A percentile compares a stretch with the other conserved stretches of the same genome.
Evolutionary conservation across 2,113 vertebrate genomes (phyloP).

Genomic region (Ctenomys sociabilis): DNA sequence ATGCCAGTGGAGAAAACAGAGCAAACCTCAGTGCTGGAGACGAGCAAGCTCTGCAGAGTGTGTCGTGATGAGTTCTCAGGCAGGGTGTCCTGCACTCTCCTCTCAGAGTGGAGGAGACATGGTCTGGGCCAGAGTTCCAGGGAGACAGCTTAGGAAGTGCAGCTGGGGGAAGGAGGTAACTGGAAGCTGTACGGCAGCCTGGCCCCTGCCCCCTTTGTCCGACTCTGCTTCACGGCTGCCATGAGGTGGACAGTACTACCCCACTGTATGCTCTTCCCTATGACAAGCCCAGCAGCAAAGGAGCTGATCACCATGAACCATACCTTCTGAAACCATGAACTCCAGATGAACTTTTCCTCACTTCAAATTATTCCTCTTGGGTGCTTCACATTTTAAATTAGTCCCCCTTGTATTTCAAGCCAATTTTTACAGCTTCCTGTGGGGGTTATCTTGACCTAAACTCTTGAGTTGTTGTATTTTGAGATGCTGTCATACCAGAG

Average conservation of each 20-base stretch:
- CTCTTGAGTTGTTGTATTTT: conserved; percentile 52
- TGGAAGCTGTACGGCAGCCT: neutral
- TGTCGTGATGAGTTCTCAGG: neutral
- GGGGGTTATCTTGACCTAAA: conserved; percentile 37
- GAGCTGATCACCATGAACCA: neutral
- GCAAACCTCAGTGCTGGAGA: neutral
- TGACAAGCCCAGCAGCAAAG: neutral
- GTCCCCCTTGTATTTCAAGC: conserved; percentile 27
- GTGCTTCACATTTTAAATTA: conserved; percentile 57
- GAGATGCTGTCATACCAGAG: conserved; percentile 61
- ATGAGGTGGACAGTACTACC: neutral
- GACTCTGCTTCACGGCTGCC: neutral
- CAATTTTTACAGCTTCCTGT: conserved; percentile 20
- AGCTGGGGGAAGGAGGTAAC: neutral
- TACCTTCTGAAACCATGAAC: neutral
- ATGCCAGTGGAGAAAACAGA: neutral
- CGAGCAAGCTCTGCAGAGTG: fast-evolving
- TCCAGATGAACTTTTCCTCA: neutral
- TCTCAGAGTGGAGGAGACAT: neutral
- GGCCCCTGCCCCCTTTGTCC: neutral
- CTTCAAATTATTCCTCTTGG: neutral
- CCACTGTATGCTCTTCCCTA: neutral
- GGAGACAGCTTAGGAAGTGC: neutral
- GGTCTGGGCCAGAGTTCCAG: neutral
- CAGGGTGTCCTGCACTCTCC: fast-evolving